phyloP scores from a whole-genome alignment of 2,113 vertebrate genomes.

The Riparia riparia region DNA sequence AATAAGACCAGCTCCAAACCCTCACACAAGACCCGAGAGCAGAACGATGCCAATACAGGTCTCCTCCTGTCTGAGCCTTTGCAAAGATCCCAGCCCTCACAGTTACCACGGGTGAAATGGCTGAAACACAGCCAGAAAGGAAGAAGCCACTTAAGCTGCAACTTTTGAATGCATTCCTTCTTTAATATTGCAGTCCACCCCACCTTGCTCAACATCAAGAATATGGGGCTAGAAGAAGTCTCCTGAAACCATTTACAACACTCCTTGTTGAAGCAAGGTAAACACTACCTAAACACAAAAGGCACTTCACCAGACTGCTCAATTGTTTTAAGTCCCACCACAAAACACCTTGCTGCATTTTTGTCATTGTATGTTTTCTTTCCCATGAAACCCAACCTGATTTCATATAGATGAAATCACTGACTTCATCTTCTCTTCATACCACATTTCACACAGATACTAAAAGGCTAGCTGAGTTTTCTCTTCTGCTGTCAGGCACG shows the following conservation, averaged over 20 bases:
- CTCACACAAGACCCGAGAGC: neutral
- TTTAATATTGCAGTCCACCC: neutral
- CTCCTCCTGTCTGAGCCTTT: neutral
- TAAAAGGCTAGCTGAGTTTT: neutral
- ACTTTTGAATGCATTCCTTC: neutral
- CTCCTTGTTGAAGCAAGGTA: neutral
- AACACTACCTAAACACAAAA: neutral
- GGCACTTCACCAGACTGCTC: neutral
- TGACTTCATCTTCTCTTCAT: neutral
- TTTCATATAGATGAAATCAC: neutral
- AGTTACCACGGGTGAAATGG: rapidly evolving
- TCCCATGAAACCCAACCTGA: neutral
- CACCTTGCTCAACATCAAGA: neutral
- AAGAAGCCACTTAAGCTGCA: neutral
- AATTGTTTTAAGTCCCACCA: neutral
- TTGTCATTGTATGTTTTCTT: neutral
- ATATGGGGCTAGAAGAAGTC: neutral
- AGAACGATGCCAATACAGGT: neutral
- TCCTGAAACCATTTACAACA: neutral
- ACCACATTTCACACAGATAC: neutral
- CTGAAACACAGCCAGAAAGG: neutral
- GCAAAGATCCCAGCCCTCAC: neutral
- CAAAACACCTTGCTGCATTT: neutral
- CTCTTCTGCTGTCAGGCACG: neutral
- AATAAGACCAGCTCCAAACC: neutral